phyloP scores from a whole-genome alignment of 2,888 invertebrate species.

The Pheosia gnoma region DNA sequence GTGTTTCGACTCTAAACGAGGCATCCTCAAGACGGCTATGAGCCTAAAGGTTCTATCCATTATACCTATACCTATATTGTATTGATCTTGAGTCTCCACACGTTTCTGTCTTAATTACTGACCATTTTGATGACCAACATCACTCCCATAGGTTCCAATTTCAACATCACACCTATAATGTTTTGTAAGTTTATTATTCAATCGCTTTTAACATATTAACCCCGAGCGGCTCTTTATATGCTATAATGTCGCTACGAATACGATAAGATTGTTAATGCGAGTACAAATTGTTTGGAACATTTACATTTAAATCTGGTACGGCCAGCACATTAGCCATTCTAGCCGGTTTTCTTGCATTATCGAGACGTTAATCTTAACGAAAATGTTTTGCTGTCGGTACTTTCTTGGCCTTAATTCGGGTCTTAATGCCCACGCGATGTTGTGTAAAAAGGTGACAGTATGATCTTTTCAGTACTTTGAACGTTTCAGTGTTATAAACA shows the following conservation, averaged over 20 bases:
- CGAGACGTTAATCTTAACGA: constrained; percentile 22
- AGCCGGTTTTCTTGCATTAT: constrained; percentile 30
- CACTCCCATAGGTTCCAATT: too few relatives aligned
- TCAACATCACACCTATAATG: background rate
- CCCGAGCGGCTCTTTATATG: constrained; percentile 25
- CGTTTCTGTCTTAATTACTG: too few relatives aligned
- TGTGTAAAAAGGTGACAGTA: constrained; percentile 2
- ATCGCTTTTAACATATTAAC: constrained; percentile 25
- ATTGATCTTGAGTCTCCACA: too few relatives aligned
- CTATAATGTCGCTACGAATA: constrained; percentile 33
- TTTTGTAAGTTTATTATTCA: constrained; percentile 10
- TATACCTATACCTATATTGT: too few relatives aligned
- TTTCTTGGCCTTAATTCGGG: background rate
- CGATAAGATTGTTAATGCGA: constrained; percentile 42
- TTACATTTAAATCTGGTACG: constrained; percentile 42
- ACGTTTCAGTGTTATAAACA: too few relatives aligned
- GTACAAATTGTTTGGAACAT: constrained; percentile 44
- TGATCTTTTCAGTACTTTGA: background rate
- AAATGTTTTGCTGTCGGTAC: constrained; percentile 17
- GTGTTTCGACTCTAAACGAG: too few relatives aligned
- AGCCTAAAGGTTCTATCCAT: too few relatives aligned
- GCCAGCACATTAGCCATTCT: constrained; percentile 32
- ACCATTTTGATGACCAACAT: too few relatives aligned
- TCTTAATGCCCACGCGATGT: constrained; percentile 7
- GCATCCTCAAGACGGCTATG: too few relatives aligned